phyloP scores from a whole-genome alignment of 2,888 invertebrate species.

The Phortica okadai region DNA sequence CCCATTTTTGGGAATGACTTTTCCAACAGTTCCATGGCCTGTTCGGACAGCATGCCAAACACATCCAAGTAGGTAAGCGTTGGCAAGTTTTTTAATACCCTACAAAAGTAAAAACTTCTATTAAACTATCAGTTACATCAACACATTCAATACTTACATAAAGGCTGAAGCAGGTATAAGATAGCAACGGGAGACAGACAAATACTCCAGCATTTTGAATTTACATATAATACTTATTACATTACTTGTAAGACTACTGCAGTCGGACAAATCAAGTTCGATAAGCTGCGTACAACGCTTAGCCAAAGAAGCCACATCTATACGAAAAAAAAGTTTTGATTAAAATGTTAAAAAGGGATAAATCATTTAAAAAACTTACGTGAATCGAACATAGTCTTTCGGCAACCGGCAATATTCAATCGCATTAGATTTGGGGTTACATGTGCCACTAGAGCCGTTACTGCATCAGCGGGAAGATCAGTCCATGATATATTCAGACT shows the following conservation, averaged over 20 bases:
- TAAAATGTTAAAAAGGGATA: neutral
- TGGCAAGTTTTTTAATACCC: slow-evolving; percentile 80
- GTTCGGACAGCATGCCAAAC: slow-evolving; percentile 85
- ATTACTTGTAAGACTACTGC: slow-evolving; percentile 82
- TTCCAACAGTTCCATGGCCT: slow-evolving; percentile 78
- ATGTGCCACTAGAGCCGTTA: slow-evolving; percentile 80
- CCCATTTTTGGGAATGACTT: slow-evolving; percentile 80
- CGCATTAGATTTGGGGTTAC: slow-evolving; percentile 83
- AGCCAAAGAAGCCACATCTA: slow-evolving; percentile 84
- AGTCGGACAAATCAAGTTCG: slow-evolving; percentile 94
- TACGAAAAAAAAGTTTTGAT: slow-evolving; percentile 3
- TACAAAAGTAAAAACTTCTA: slow-evolving; percentile 54
- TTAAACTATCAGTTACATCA: neutral
- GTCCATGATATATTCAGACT: slow-evolving; percentile 92
- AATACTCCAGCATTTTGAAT: slow-evolving; percentile 83
- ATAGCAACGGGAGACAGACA: slow-evolving; percentile 89
- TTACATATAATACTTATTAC: slow-evolving; percentile 80
- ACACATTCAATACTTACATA: slow-evolving; percentile 78
- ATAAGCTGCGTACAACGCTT: slow-evolving; percentile 83
- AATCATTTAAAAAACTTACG: slow-evolving; percentile 78
- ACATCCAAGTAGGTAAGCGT: slow-evolving; percentile 86
- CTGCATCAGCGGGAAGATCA: slow-evolving; percentile 79
- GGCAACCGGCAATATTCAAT: slow-evolving; percentile 89
- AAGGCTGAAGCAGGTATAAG: slow-evolving; percentile 84
- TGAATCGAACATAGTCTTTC: slow-evolving; percentile 84